phyloP scores from a whole-genome alignment of 2,113 vertebrate species.

The Ornithorhynchus anatinus region DNA sequence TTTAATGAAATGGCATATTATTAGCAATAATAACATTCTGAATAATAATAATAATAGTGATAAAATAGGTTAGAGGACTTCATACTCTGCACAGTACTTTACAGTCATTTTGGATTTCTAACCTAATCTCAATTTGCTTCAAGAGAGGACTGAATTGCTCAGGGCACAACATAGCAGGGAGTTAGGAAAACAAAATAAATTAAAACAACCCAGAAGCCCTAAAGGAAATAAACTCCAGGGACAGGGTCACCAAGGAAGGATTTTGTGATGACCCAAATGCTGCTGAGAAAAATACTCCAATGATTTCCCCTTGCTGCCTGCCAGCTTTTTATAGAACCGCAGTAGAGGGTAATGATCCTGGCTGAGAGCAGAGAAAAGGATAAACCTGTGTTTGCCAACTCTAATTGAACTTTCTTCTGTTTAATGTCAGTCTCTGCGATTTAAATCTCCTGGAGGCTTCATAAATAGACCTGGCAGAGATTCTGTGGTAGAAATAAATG shows the following conservation, averaged over 20 bases:
- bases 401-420: not conserved
- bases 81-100: too few species aligned
- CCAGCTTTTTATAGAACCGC: not conserved
- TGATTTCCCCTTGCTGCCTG: not conserved
- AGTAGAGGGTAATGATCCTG: not conserved
- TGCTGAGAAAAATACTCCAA: too few species aligned
- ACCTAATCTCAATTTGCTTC: too few species aligned
- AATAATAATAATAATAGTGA: too few species aligned
- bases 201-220: too few species aligned
- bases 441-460: not conserved
- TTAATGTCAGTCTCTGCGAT: not conserved
- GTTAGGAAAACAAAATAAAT: not conserved
- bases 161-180: not conserved
- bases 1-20: not conserved
- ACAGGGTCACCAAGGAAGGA: not conserved
- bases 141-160: not conserved
- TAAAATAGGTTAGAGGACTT: too few species aligned
- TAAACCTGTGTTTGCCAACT: not conserved
- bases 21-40: constrained; percentile 2
- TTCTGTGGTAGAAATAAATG: not conserved
- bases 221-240: not conserved
- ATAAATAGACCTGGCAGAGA: not conserved
- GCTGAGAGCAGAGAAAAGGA: not conserved
- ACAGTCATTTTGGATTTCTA: too few species aligned
- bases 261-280: not conserved